A percentile compares a stretch with the other conserved stretches of the same genome.
Conservation (phyloP, 2,797 vertebrate genomes). For the Synaphobranchus kaupii region DNA sequence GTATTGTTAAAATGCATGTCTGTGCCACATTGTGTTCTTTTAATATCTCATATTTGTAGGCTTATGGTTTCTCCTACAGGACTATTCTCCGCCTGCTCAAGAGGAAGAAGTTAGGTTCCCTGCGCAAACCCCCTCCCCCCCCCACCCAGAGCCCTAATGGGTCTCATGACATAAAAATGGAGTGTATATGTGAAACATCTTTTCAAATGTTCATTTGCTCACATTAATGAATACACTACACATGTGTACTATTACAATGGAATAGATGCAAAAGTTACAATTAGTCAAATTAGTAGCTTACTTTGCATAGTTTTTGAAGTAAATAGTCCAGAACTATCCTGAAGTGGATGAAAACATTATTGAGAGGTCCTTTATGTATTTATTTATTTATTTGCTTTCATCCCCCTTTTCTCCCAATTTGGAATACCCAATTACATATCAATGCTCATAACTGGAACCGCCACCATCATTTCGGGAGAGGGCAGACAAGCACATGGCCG, state of each 20-base stretch:
- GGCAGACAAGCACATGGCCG: too few relatives aligned
- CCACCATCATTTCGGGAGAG: too few relatives aligned
- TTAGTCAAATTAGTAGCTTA: neutral
- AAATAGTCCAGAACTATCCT: neutral
- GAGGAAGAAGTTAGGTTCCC: neutral
- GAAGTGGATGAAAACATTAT: neutral
- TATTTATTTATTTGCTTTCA: neutral
- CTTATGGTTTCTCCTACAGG: neutral
- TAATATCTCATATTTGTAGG: neutral
- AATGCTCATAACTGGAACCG: too few relatives aligned
- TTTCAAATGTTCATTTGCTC: neutral
- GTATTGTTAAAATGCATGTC: constrained; percentile 5
- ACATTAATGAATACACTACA: neutral
- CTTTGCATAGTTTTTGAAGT: neutral
- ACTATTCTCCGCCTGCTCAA: neutral
- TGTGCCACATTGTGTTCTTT: neutral
- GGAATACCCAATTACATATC: too few relatives aligned
- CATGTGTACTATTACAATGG: neutral
- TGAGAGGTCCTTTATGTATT: neutral
- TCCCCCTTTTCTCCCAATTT: too few relatives aligned
- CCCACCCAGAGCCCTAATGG: neutral
- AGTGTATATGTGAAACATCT: neutral
- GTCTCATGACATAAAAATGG: neutral
- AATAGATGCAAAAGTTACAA: neutral
- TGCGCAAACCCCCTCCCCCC: neutral